A percentile compares a stretch with the other conserved stretches of the same genome.
phyloP scores from a whole-genome alignment of 2,888 invertebrate species.

The Agelastica alni region DNA sequence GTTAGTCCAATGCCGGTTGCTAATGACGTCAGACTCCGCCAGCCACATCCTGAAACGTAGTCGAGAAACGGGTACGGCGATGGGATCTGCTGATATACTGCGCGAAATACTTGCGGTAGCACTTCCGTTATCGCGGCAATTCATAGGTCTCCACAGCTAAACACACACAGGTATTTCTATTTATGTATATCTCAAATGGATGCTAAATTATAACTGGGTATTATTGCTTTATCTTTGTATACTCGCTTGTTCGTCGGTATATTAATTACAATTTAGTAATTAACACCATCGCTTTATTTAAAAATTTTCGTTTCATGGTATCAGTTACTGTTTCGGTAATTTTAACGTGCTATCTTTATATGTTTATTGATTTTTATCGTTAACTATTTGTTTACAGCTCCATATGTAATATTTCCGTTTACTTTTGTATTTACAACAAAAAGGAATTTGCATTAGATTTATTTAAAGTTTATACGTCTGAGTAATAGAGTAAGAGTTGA shows the following conservation, averaged over 20 bases:
- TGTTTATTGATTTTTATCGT: too few relatives aligned
- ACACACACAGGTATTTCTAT: conserved; percentile 15
- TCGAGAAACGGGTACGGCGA: conserved; percentile 36
- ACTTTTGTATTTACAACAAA: too few relatives aligned
- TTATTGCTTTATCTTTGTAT: not conserved
- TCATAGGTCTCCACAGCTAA: conserved; percentile 15
- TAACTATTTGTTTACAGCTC: too few relatives aligned
- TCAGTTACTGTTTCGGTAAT: too few relatives aligned
- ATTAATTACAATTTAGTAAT: not conserved
- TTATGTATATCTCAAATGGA: conserved; percentile 16
- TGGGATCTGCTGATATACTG: conserved; percentile 36
- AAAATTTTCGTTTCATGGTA: too few relatives aligned
- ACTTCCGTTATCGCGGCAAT: conserved; percentile 27
- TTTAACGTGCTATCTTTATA: too few relatives aligned
- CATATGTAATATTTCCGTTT: too few relatives aligned
- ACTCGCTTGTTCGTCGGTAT: not conserved
- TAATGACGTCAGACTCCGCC: conserved; percentile 26
- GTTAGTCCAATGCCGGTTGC: conserved; percentile 41
- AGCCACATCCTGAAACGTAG: conserved; percentile 39
- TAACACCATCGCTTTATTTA: too few relatives aligned
- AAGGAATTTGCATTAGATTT: too few relatives aligned
- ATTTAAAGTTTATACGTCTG: too few relatives aligned
- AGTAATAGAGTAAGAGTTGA: too few relatives aligned
- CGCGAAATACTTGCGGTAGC: conserved; percentile 32
- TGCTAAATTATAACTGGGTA: conserved; percentile 5